Evolutionary conservation across 2,113 vertebrate genomes (phyloP).

Genomic region (Terrapene triunguis): DNA sequence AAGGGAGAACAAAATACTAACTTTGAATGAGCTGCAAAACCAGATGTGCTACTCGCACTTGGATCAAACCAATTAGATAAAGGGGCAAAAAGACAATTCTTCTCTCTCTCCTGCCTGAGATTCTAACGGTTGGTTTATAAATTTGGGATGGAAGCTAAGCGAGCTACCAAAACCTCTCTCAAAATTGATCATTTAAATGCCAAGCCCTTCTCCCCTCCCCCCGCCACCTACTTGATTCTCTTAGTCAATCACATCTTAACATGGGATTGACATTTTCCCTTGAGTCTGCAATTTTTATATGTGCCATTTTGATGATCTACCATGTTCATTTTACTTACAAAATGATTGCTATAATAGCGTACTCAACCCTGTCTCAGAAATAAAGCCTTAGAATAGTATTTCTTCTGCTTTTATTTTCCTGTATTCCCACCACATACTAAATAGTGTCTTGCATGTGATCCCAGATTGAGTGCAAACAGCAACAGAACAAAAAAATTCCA

Average conservation of each 20-base stretch:
- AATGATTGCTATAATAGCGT: not conserved
- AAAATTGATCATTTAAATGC: not conserved
- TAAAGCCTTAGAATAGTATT: not conserved
- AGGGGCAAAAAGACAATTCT: not conserved
- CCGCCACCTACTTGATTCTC: not conserved
- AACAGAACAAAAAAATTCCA: not conserved
- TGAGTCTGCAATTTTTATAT: not conserved
- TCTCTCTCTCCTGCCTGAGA: not conserved
- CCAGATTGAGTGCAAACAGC: not conserved
- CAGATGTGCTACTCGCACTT: not conserved
- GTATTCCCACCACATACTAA: not conserved
- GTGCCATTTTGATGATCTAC: not conserved
- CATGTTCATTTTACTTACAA: not conserved
- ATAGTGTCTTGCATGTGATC: not conserved
- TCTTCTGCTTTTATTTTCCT: not conserved
- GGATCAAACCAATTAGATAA: not conserved
- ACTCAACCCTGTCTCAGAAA: not conserved
- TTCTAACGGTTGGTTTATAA: not conserved
- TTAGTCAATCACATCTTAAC: not conserved
- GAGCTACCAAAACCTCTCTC: not conserved
- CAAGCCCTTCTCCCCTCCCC: not conserved
- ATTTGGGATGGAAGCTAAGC: not conserved
- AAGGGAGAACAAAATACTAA: not conserved
- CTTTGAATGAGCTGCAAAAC: not conserved
- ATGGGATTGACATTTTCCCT: not conserved